Conservation (phyloP, 2,113 vertebrate species). For the Sakesphorus luctuosus region DNA sequence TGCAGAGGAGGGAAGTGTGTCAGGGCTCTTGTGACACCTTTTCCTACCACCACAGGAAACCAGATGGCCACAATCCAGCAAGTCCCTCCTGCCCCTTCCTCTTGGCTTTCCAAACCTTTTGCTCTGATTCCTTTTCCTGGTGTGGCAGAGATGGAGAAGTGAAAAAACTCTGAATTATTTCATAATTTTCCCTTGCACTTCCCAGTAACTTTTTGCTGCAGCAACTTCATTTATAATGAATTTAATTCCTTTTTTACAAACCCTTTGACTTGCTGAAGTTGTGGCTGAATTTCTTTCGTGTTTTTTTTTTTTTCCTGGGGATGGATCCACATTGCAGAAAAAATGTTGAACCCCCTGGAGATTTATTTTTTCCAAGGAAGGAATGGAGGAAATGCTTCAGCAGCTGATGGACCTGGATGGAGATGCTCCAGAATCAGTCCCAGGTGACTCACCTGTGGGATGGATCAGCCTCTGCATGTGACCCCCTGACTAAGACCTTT, state of each 20-base stretch:
- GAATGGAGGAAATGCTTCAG: not conserved
- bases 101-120: not conserved
- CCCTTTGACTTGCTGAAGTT: not conserved
- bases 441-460: not conserved
- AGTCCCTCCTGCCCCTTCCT: not conserved
- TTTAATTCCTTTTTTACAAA: not conserved
- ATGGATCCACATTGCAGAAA: not conserved
- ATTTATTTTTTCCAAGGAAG: not conserved
- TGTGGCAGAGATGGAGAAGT: too few relatives aligned
- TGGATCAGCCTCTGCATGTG: not conserved
- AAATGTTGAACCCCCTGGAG: not conserved
- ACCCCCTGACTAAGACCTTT: not conserved
- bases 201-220: not conserved
- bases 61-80: not conserved
- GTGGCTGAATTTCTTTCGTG: not conserved
- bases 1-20: not conserved
- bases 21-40: not conserved
- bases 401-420: not conserved
- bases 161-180: not conserved
- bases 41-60: not conserved
- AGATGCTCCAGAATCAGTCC: not conserved
- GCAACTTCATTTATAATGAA: not conserved
- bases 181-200: not conserved
- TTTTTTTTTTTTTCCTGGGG: not conserved
- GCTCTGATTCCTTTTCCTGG: fast-evolving